Conservation (phyloP, 2,113 vertebrate genomes). For the Tachycineta bicolor region DNA sequence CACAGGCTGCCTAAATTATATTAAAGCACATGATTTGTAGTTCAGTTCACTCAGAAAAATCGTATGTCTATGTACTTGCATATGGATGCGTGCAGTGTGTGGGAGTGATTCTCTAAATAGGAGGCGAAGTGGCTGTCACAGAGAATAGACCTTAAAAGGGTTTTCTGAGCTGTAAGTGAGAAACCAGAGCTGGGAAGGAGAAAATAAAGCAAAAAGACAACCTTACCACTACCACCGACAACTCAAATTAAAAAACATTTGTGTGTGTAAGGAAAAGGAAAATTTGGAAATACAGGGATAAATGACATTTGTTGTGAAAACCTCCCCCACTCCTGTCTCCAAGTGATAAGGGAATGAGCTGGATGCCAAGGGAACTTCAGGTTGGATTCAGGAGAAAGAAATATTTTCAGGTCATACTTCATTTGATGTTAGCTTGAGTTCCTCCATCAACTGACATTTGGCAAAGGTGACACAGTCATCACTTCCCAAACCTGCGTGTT, state of each 20-base stretch:
- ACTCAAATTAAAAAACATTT: slow-evolving; percentile 39
- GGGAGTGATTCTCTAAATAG: slow-evolving; percentile 55
- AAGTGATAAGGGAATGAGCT: slow-evolving; percentile 14
- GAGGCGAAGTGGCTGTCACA: slow-evolving; percentile 21
- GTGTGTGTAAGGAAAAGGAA: not conserved
- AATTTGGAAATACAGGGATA: slow-evolving; percentile 15
- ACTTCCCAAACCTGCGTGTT: not conserved
- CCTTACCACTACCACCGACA: not conserved
- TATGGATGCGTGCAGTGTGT: not conserved
- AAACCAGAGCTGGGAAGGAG: slow-evolving; percentile 25
- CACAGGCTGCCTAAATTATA: not conserved
- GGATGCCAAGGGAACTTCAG: not conserved
- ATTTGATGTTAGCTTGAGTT: not conserved
- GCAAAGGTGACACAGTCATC: not conserved
- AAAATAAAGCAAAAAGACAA: not conserved
- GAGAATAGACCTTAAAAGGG: slow-evolving; percentile 51
- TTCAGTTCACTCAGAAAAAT: not conserved
- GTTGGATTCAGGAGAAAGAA: slow-evolving; percentile 5
- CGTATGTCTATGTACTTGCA: not conserved
- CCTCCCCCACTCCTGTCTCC: not conserved
- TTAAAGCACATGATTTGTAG: not conserved
- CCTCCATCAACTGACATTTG: not conserved
- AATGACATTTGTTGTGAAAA: slow-evolving; percentile 38
- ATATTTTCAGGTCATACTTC: slow-evolving; percentile 9
- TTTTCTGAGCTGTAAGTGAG: slow-evolving; percentile 57